These are phyloP conservation scores for Ammodytes dubius DNA, from an alignment of 2,113 vertebrate genomes.

Conservation along the genomic window DNA sequence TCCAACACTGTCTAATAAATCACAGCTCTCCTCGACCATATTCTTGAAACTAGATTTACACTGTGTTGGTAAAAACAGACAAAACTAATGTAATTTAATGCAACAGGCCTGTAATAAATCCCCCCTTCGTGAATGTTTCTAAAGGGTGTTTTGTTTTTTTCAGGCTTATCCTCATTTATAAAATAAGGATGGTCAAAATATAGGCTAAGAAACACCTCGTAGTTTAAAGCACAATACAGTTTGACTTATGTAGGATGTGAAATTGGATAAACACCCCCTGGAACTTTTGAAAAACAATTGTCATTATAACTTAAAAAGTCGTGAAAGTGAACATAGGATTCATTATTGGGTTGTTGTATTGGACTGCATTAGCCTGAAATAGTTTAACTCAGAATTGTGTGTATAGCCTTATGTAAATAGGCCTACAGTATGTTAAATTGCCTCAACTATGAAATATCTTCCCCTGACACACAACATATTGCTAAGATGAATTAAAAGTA, in stretches of 20 bases:
- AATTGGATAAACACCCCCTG: not conserved
- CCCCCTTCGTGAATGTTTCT: not conserved
- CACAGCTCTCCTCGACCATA: not conserved
- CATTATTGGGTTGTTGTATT: not conserved
- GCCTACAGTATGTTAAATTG: too few relatives aligned
- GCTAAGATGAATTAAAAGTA: too few relatives aligned
- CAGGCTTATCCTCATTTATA: not conserved
- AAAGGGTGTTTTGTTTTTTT: not conserved
- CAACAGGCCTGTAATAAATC: not conserved
- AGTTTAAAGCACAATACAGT: not conserved
- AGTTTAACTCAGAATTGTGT: too few relatives aligned
- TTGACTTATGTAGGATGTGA: not conserved
- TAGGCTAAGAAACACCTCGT: not conserved
- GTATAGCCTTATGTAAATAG: not conserved
- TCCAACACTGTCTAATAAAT: not conserved
- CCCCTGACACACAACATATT: too few relatives aligned
- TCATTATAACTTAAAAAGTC: too few relatives aligned
- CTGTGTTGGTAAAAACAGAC: not conserved
- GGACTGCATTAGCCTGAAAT: too few relatives aligned
- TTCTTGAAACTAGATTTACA: not conserved
- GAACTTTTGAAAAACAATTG: not conserved
- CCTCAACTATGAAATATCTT: not conserved
- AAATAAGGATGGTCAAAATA: not conserved
- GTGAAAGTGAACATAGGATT: not conserved
- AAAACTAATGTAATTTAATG: not conserved